phyloP scores from a whole-genome alignment of 2,113 vertebrate species.

The Hassar affinis region DNA sequence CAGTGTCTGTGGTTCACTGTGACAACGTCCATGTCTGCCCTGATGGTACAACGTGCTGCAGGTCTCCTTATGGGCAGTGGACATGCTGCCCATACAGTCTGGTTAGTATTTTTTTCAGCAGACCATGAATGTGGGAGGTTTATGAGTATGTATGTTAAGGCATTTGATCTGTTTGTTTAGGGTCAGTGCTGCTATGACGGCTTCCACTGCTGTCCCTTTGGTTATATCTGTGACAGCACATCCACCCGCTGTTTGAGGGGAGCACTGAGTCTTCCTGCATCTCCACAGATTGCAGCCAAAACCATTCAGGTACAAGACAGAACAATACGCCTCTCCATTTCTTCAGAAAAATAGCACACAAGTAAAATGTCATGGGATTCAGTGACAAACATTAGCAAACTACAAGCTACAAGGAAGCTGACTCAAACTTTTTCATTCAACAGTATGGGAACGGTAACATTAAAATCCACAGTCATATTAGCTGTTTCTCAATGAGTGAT shows the following conservation, averaged over 20 bases:
- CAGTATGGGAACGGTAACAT: neutral
- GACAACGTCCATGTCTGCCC: conserved; percentile 47
- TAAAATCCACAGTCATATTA: neutral
- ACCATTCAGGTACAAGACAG: no score
- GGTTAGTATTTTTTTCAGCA: conserved; percentile 53
- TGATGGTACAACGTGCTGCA: conserved; percentile 64
- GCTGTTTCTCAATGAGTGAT: neutral
- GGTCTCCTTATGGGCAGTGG: conserved; percentile 55
- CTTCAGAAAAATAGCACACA: no score
- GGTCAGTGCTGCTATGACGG: conserved; percentile 66
- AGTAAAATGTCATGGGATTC: no score
- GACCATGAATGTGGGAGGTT: neutral
- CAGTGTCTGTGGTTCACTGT: conserved; percentile 53
- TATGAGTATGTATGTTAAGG: neutral
- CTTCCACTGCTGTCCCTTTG: conserved; percentile 58
- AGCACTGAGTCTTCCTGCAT: no score
- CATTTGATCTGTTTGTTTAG: conserved; percentile 43
- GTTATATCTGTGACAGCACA: no score
- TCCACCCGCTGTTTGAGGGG: no score
- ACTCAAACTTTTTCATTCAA: neutral
- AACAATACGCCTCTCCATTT: no score
- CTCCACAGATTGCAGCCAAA: no score
- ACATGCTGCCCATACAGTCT: conserved; percentile 56
- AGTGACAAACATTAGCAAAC: no score
- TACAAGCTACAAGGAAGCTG: no score